Evolutionary conservation across 30 jellyfish, hydroid and myxozoan genomes (phyloP).

Genomic region (Aurelia aurita complex sp. Pacific): DNA sequence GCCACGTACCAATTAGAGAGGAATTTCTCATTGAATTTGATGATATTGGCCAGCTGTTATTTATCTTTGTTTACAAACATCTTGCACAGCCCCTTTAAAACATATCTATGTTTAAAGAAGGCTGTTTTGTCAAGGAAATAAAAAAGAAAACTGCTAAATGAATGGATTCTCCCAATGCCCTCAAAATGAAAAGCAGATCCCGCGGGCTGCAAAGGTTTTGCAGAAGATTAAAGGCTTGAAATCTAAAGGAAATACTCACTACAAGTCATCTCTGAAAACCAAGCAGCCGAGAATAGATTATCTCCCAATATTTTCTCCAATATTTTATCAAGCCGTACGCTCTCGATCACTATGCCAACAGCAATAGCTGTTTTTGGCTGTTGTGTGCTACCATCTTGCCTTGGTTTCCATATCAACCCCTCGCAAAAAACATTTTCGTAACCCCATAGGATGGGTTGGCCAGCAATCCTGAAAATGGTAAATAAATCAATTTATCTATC

Average conservation of each 20-base stretch:
- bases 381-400: not conserved
- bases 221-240: too few species aligned
- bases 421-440: slow-evolving; percentile 26
- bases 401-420: slow-evolving; percentile 52
- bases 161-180: too few species aligned
- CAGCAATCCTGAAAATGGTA: slow-evolving; percentile 38
- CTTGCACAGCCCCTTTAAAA: too few species aligned
- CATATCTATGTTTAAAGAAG: too few species aligned
- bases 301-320: slow-evolving; percentile 48
- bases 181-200: too few species aligned
- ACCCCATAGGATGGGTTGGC: slow-evolving; percentile 55
- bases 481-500: not conserved
- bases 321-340: slow-evolving; percentile 36
- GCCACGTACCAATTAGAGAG: too few species aligned
- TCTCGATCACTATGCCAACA: slow-evolving; percentile 57
- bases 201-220: too few species aligned
- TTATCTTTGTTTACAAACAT: too few species aligned
- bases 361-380: slow-evolving; percentile 49
- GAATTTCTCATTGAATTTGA: too few species aligned
- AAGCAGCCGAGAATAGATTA: slow-evolving; percentile 49
- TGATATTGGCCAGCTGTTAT: too few species aligned
- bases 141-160: too few species aligned
- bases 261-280: slow-evolving; percentile 67
- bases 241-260: slow-evolving; percentile 2
- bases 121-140: too few species aligned